Base-by-base conservation (phyloP, 2,888 invertebrate species). In the Melolontha melolontha region DNA sequence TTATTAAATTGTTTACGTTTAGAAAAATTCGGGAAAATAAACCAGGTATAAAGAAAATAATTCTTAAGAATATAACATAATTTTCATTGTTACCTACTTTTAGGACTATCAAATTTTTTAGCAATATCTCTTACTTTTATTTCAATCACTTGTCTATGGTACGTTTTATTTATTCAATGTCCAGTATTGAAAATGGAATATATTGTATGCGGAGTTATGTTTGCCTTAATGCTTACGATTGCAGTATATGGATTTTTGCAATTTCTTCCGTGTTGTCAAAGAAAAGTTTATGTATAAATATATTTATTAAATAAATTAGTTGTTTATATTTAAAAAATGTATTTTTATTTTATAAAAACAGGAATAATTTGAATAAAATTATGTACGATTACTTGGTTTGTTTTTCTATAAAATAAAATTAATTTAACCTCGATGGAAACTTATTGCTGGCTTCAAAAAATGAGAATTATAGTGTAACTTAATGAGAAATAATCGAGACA, bases 111-210 rank as follows among this genome's bases (percentile, higher is more conserved):
- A 17, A 70, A 73, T 70, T 69, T 71, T 34, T 29, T 75, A 42
- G 75, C 75, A 50, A 71, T 76, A 68, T 17, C 68, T 29, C 64
- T 74, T 10, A 73, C 75, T 27, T 34, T 62, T 5, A 64, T 76
- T 42, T 74, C 75, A 11, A 70, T 75, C 29, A 22, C 62, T 11
- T 73, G 77, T 22, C 67, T 77, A 39, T 63, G 72, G 27, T 76
- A 77, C 66, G 68, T 76, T 22, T 73, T 76, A 65, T 51, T 71
- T 10, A 51, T 77, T 17, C 77, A 77, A 62, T 67, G 71, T 54
- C 76, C 77, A 6, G 74, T 76, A 7, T 69, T 77, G 47, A 76
- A 74, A 70, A 75, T 77, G 64, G 77, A 77, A 64, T 72, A 74
- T 52, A 74, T 77, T 47, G 73, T 77, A 14, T 74, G 75, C 62